These are phyloP conservation scores for Periophthalmodon schlosseri DNA, from an alignment of 2,113 vertebrate genomes.

Conservation along the genomic window DNA sequence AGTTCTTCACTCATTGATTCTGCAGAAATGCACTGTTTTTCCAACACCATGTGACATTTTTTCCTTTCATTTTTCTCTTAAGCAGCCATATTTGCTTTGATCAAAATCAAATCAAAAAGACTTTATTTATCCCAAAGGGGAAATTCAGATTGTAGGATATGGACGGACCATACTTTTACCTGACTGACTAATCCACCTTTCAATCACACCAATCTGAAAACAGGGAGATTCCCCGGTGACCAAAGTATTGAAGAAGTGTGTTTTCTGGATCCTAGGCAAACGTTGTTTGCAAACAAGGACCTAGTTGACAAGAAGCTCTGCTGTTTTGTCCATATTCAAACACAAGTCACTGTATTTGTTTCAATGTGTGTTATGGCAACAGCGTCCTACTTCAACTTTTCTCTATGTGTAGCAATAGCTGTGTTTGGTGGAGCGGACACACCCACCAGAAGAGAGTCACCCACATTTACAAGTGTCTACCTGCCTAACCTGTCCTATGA, in stretches of 20 bases:
- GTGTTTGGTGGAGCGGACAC: conserved; percentile 41
- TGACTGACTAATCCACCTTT: too few species aligned
- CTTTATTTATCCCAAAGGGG: too few species aligned
- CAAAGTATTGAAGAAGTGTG: background rate
- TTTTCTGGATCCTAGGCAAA: conserved; percentile 1
- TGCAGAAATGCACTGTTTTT: too few species aligned
- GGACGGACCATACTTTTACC: too few species aligned
- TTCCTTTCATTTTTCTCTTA: background rate
- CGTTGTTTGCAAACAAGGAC: conserved; percentile 38
- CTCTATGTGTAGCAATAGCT: background rate
- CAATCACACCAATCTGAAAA: too few species aligned
- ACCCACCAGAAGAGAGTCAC: conserved; percentile 34
- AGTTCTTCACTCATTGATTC: too few species aligned
- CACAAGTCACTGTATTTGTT: background rate
- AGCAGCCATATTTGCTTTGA: background rate
- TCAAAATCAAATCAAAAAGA: too few species aligned
- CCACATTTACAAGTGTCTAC: conserved; percentile 49
- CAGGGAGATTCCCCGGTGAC: too few species aligned
- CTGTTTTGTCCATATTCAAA: background rate
- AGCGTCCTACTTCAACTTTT: background rate
- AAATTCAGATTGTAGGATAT: too few species aligned
- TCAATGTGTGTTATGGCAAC: background rate
- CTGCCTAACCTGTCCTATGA: conserved; percentile 57
- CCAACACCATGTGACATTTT: too few species aligned
- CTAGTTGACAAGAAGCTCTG: conserved; percentile 12